Percentiles rank a stretch among this genome's conserved stretches.
Conservation (phyloP, 2,797 vertebrate genomes). For the Leucoraja ocellata region DNA sequence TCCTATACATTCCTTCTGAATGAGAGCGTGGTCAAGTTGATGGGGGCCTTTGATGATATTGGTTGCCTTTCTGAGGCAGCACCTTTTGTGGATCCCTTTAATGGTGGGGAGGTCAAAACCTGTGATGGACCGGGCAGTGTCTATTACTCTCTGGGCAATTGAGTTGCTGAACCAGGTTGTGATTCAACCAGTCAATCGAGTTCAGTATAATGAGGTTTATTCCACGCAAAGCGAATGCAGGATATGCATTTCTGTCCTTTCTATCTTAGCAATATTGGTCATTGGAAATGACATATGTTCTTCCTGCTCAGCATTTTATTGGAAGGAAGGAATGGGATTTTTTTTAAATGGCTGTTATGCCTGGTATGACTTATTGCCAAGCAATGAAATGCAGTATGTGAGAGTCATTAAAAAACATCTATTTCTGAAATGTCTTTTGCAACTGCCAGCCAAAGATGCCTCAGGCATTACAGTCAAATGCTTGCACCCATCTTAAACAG, state of each 20-base stretch:
- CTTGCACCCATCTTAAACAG: neutral
- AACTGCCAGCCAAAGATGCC: neutral
- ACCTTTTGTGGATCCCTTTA: too few relatives aligned
- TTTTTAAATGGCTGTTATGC: neutral
- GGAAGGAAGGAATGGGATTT: neutral
- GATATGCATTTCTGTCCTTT: neutral
- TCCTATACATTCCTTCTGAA: too few relatives aligned
- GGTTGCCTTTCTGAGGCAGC: too few relatives aligned
- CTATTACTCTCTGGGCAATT: too few relatives aligned
- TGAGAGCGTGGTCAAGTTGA: too few relatives aligned
- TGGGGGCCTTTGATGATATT: too few relatives aligned
- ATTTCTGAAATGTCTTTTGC: neutral
- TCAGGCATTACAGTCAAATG: neutral
- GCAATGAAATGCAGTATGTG: neutral
- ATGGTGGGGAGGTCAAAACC: too few relatives aligned
- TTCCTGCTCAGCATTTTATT: neutral
- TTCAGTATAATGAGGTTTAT: neutral
- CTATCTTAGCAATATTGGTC: neutral
- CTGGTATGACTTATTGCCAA: neutral
- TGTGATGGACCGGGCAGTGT: too few relatives aligned
- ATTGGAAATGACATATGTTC: neutral
- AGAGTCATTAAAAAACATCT: neutral
- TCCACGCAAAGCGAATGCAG: neutral
- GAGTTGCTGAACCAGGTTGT: too few relatives aligned
- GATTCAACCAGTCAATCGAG: too few relatives aligned